A percentile compares a stretch with the other conserved stretches of the same genome.
These are phyloP conservation scores for Zingel zingel DNA, from an alignment of 2,113 vertebrate genomes.

Conservation along the genomic window DNA sequence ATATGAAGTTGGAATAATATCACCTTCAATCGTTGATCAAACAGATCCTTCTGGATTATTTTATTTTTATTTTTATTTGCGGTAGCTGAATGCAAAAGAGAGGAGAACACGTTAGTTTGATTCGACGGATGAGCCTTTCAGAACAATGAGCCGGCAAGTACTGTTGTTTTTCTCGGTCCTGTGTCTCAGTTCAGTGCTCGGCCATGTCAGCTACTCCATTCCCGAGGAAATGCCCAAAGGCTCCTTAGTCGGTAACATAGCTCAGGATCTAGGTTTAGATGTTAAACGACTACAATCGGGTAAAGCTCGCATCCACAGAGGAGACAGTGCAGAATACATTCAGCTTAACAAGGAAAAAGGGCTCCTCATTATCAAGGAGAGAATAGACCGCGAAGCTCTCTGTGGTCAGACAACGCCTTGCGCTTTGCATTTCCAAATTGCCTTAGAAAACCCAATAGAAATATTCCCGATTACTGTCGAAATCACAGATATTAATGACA, in stretches of 20 bases:
- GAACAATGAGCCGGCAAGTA: conserved; percentile 75
- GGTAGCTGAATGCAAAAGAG: background rate
- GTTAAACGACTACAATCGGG: conserved; percentile 56
- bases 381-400: conserved; percentile 62
- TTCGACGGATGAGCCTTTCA: background rate
- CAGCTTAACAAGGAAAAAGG: conserved; percentile 64
- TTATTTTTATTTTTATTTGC: background rate
- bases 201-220: conserved; percentile 65
- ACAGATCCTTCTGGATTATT: fast-evolving
- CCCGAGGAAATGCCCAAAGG: conserved; percentile 72
- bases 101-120: background rate
- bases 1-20: conserved; percentile 9
- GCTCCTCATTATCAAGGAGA: conserved; percentile 59
- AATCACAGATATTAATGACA: conserved; percentile 79
- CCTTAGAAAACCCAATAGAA: conserved; percentile 72
- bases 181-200: conserved; percentile 28
- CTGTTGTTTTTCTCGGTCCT: conserved; percentile 54
- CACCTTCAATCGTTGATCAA: fast-evolving
- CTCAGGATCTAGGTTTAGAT: conserved; percentile 67
- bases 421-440: conserved; percentile 66
- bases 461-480: conserved; percentile 68
- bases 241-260: conserved; percentile 65
- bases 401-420: conserved; percentile 67
- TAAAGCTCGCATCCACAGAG: conserved; percentile 62
- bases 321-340: conserved; percentile 48